These are phyloP conservation scores for Serrognathus titanus DNA, from an alignment of 2,888 invertebrate species.

Conservation along the genomic window DNA sequence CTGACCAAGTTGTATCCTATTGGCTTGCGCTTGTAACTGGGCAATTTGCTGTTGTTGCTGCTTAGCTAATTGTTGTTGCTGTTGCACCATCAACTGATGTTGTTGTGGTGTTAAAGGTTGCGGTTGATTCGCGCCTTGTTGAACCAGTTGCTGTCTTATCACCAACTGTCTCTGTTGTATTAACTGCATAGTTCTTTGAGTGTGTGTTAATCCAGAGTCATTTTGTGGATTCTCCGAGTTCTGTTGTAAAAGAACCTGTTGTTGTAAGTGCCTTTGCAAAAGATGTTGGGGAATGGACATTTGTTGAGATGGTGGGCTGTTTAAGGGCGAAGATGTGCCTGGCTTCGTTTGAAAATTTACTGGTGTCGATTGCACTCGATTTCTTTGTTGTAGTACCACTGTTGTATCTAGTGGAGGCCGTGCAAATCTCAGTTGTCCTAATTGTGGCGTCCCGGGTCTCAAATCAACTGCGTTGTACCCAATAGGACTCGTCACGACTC, in stretches of 20 bases:
- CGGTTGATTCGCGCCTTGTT: conserved; percentile 31
- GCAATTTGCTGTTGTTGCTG: conserved; percentile 45
- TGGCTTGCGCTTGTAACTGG: conserved; percentile 40
- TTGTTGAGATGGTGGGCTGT: conserved; percentile 45
- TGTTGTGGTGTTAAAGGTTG: conserved; percentile 42
- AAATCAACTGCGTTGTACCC: conserved; percentile 46
- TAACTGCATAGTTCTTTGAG: conserved; percentile 41
- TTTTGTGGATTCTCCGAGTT: conserved; percentile 25
- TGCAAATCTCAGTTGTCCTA: conserved; percentile 33
- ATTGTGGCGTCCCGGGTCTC: conserved; percentile 37
- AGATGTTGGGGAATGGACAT: conserved; percentile 40
- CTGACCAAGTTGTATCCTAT: conserved; percentile 36
- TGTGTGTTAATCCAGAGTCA: conserved; percentile 50
- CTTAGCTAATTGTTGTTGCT: conserved; percentile 39
- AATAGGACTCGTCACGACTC: conserved; percentile 56
- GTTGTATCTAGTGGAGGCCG: conserved; percentile 36
- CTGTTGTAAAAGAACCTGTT: conserved; percentile 47
- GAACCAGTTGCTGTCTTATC: conserved; percentile 23
- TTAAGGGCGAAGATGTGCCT: conserved; percentile 44
- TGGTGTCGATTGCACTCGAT: conserved; percentile 37
- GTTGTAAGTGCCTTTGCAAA: conserved; percentile 45
- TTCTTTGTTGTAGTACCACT: conserved; percentile 36
- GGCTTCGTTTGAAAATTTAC: conserved; percentile 43
- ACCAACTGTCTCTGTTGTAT: conserved; percentile 42
- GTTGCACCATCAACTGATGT: conserved; percentile 45